phyloP scores from a whole-genome alignment of 2,113 vertebrate genomes.

The Puntigrus tetrazona region DNA sequence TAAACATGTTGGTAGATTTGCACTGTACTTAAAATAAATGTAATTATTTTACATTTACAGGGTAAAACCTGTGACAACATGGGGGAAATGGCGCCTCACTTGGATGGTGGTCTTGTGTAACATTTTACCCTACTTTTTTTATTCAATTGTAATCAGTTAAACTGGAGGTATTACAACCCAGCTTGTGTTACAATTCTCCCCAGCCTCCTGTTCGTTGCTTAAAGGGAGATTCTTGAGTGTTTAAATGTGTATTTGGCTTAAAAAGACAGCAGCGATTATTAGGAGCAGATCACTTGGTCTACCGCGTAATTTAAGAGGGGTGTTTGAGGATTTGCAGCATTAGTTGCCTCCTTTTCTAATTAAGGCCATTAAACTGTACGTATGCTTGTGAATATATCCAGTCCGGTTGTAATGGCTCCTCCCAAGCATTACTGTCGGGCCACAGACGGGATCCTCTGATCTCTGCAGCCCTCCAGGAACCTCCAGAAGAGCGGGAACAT shows the following conservation, averaged over 20 bases:
- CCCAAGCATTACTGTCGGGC: background rate
- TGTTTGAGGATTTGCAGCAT: constrained; percentile 18
- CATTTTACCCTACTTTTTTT: background rate
- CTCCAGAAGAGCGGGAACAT: background rate
- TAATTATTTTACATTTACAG: no score
- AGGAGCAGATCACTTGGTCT: constrained; percentile 5
- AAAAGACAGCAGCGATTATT: background rate
- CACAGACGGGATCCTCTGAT: background rate
- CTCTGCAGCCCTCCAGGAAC: background rate
- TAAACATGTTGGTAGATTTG: no score
- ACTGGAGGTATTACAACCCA: background rate
- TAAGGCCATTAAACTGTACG: background rate
- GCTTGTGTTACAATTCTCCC: background rate
- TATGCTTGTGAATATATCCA: background rate
- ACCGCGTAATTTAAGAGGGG: background rate
- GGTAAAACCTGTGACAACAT: background rate
- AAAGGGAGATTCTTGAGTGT: background rate
- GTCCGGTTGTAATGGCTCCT: background rate
- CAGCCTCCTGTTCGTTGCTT: background rate
- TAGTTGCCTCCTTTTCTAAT: background rate
- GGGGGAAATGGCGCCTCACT: background rate
- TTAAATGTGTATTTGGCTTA: constrained; percentile 11
- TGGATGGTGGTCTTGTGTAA: background rate
- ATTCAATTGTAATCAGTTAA: background rate
- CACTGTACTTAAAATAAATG: no score